Conservation (phyloP, 2,113 vertebrate genomes). For the Numida meleagris region DNA sequence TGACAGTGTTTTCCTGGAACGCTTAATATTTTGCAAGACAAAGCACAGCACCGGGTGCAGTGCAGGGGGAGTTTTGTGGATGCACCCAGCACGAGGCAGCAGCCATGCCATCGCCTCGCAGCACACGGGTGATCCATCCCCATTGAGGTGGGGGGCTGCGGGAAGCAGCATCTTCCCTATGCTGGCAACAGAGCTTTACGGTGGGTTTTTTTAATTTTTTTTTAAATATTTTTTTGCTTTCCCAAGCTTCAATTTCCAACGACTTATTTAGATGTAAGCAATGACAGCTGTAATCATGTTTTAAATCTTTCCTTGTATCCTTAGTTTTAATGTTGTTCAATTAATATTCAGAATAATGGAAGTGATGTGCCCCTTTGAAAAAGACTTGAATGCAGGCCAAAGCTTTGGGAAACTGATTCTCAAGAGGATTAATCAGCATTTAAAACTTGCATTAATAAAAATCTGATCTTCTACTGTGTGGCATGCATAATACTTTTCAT, state of each 20-base stretch:
- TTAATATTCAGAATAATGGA: slow-evolving; percentile 87
- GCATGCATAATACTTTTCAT: slow-evolving; percentile 78
- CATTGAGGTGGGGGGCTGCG: accelerated
- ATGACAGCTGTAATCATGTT: slow-evolving; percentile 80
- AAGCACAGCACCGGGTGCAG: background rate
- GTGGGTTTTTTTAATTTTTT: background rate
- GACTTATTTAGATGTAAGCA: slow-evolving; percentile 82
- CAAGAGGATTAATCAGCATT: slow-evolving; percentile 86
- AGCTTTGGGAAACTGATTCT: slow-evolving; percentile 85
- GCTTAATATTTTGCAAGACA: slow-evolving; percentile 16
- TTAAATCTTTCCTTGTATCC: slow-evolving; percentile 83
- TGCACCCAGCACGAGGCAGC: background rate
- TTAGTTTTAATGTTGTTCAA: slow-evolving; percentile 83
- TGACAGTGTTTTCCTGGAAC: background rate
- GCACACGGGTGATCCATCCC: background rate
- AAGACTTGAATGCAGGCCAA: slow-evolving; percentile 82
- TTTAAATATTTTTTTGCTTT: background rate
- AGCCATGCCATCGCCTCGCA: background rate
- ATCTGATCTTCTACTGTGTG: slow-evolving; percentile 77
- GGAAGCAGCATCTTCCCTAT: background rate
- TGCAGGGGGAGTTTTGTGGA: background rate
- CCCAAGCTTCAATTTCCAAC: slow-evolving; percentile 70
- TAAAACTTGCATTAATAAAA: slow-evolving; percentile 89
- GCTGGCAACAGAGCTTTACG: slow-evolving; percentile 46
- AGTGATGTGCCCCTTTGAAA: slow-evolving; percentile 79